Evolutionary conservation across 2,797 vertebrate genomes (phyloP), one percentile per base, ranked within the genome.

Genomic region (Yasuhikotakia modesta): DNA sequence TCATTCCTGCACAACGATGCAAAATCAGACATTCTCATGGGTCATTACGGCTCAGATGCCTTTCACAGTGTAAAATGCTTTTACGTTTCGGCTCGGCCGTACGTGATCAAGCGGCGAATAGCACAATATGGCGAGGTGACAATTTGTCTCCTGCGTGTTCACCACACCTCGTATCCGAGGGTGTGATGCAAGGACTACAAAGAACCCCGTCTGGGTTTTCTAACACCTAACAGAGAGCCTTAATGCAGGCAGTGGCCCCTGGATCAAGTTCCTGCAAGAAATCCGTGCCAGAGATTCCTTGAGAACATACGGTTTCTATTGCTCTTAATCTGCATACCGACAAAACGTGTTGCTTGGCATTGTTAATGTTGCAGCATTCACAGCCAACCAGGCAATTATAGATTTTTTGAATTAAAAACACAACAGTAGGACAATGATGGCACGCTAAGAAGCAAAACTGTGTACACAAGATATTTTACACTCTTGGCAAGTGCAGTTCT

Each of bases 1-100:
- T 80, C 71, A 82, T 69, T 79, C 79, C 74, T 58, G 48, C 63
- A 53, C 83, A 67, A 45, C 46, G 69, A 82, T 74, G 69, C 69
- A 75, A 66, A 82, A 85, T 73, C 83, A 80, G 74, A 88, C 81
- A 76, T 85, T 86, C 77, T 84, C 84, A 87, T 73, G 84, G 83
- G 67, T 79, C 83, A 82, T 67, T 87, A 63, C 21, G 27, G 21
- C 50, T 72, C 70, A 7, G 70, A 74, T 79, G 82, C 81, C 82
- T 86, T 65, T 69, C 6, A 61, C 79, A 68, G 75, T 52, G 58
- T 85, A 82, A 78, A 87, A 87, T 82, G 75, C 24, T 52, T 63
- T 58, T 48, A 52, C 13, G 50, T 70, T 64, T 50, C 13, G 66
- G 35, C 35, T 64, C 65, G 81, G 81, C 77, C 80, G 80, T 76